phyloP scores from a whole-genome alignment of 2,888 invertebrate species.

The Coenonympha glycerion region DNA sequence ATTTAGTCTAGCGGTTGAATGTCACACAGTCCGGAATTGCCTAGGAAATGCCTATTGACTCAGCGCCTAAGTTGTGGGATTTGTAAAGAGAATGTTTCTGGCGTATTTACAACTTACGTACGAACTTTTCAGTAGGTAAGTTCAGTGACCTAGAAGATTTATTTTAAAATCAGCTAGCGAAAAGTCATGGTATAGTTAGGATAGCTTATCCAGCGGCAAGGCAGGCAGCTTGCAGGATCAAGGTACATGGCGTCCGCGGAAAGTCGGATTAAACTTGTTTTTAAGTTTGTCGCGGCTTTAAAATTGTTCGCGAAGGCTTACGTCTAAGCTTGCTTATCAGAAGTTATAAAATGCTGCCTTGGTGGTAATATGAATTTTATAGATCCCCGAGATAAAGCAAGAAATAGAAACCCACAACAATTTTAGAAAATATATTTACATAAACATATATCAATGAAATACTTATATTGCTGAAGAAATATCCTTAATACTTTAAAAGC shows the following conservation, averaged over 20 bases:
- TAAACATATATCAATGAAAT: too few relatives aligned
- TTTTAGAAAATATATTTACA: too few relatives aligned
- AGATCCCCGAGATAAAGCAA: background rate
- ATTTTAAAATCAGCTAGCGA: constrained; percentile 26
- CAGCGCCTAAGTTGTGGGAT: too few relatives aligned
- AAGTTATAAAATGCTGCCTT: constrained; percentile 36
- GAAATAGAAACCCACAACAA: too few relatives aligned
- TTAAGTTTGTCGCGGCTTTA: constrained; percentile 72
- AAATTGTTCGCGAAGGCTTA: constrained; percentile 69
- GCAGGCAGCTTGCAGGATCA: constrained; percentile 53
- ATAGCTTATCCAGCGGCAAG: constrained; percentile 57
- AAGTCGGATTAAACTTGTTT: constrained; percentile 72
- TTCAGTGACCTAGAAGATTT: background rate
- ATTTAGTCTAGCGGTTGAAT: too few relatives aligned
- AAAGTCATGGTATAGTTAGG: constrained; percentile 38
- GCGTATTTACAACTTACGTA: too few relatives aligned
- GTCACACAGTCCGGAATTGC: too few relatives aligned
- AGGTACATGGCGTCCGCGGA: constrained; percentile 52
- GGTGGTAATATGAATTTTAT: constrained; percentile 27
- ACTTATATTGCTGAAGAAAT: too few relatives aligned
- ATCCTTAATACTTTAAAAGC: too few relatives aligned
- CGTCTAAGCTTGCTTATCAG: constrained; percentile 51
- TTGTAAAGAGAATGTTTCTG: too few relatives aligned
- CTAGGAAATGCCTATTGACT: too few relatives aligned
- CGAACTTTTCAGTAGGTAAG: too few relatives aligned